Percentiles rank a stretch among this genome's conserved stretches.
phyloP scores from a whole-genome alignment of 2,888 invertebrate species.

The Lasioglossum vierecki region DNA sequence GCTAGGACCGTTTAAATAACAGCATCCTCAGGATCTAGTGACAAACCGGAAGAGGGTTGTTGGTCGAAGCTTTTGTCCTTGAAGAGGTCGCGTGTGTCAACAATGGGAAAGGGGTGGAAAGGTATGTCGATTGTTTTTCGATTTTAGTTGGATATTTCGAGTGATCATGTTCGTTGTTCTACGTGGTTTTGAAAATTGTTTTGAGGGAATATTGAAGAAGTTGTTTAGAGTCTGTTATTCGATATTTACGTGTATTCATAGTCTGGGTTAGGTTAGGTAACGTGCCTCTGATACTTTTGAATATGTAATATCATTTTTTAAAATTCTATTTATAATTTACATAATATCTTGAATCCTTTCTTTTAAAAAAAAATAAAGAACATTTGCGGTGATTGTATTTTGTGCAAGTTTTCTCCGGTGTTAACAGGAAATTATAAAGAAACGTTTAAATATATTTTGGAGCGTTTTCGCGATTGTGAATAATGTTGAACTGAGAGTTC shows the following conservation, averaged over 20 bases:
- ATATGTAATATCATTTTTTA: no score
- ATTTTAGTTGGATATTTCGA: background rate
- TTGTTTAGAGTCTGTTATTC: background rate
- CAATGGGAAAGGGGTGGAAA: constrained; percentile 80
- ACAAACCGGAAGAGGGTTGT: constrained; percentile 18
- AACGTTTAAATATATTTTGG: background rate
- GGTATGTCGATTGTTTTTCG: constrained; percentile 70
- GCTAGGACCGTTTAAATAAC: constrained; percentile 31
- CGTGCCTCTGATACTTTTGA: background rate
- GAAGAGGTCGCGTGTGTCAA: constrained; percentile 14
- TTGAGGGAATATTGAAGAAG: background rate
- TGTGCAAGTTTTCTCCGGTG: background rate
- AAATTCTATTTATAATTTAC: no score
- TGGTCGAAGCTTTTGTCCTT: background rate
- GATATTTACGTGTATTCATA: background rate
- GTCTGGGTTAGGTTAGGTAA: background rate
- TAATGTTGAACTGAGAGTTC: constrained; percentile 2
- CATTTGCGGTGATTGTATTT: background rate
- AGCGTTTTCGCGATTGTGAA: background rate
- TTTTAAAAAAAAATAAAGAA: background rate
- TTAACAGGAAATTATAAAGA: background rate
- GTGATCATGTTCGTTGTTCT: background rate
- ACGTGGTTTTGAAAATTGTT: background rate
- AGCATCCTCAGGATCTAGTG: constrained; percentile 8
- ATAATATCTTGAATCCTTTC: background rate